Evolutionary conservation across 2,113 vertebrate genomes (phyloP), one percentile per base, ranked within the genome.

Genomic region (Equus przewalskii): DNA sequence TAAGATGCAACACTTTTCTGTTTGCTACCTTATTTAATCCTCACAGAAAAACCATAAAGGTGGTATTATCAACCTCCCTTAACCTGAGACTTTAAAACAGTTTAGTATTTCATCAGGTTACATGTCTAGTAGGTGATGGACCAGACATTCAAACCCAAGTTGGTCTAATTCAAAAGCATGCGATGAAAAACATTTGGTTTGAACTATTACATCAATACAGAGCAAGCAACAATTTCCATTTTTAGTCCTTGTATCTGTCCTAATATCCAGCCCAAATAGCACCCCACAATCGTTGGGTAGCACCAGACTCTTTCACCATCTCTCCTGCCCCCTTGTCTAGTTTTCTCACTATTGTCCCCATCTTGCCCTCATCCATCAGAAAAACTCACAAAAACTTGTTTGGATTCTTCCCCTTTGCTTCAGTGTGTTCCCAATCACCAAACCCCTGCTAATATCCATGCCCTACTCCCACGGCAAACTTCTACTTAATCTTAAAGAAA

Each of bases 231-330:
- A 56, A n/a, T 30, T 1, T 36, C 24, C 46, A 51, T 16, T 4
- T 54, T 54, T 62, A 46, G 14, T 16, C 16, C 54, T 26, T 7
- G 60, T 75, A 19, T 73, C 19, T 36, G 8, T n/a, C 22, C 5
- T 33, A 28, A 58, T 54, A 49, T n/a, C 7, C 1, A 76, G 3
- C 36, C 10, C 21, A 69, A 15, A 24, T 19, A 7, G 7, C 36
- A n/a, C 9, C 2, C 0, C 3, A 33, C 1, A 54, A 54, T 51
- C 14, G 3, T 36, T 41, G 19, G 36, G 7, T 12, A 19, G 15
- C 13, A 44, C 14, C 56, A 24, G 16, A 16, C 56, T 85, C 30
- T 62, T 12, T 58, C 26, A 22, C 54, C 44, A n/a, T 26, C 44
- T 79, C 3, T 72, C 3, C 14, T 30, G 5, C 19, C 13, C 11